Conservation (phyloP, 2,888 invertebrate species). For the Brachynemurus nebulosus region DNA sequence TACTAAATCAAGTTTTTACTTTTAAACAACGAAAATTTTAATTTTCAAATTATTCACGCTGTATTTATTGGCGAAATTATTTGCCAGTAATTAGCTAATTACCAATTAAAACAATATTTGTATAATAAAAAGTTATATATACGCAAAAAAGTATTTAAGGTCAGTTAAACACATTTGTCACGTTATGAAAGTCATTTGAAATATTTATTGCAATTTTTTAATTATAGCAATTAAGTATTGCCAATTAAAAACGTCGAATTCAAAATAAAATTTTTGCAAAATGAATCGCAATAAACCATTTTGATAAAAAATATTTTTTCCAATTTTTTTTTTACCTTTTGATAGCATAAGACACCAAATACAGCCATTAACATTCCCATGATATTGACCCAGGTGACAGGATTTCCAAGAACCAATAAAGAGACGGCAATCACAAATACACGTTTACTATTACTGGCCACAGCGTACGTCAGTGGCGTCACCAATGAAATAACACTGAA, state of each 20-base stretch:
- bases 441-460: conserved; percentile 88
- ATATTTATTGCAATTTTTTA: conserved; percentile 4
- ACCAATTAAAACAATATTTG: no score
- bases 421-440: conserved; percentile 85
- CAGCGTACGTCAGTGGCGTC: conserved; percentile 89
- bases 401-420: conserved; percentile 75
- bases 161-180: no score
- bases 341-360: conserved; percentile 79
- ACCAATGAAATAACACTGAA: conserved; percentile 85
- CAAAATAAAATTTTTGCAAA: neutral
- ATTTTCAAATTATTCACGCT: no score
- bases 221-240: neutral
- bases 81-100: no score
- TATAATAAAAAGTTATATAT: no score
- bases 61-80: no score
- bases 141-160: no score
- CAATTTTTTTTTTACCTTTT: conserved; percentile 44
- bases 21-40: no score
- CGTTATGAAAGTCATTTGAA: conserved; percentile 28
- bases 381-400: conserved; percentile 74
- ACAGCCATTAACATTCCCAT: conserved; percentile 85
- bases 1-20: no score
- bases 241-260: neutral
- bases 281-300: neutral
- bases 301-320: neutral